phyloP scores from a whole-genome alignment of 2,888 invertebrate genomes.

The Diaprepes abbreviatus region DNA sequence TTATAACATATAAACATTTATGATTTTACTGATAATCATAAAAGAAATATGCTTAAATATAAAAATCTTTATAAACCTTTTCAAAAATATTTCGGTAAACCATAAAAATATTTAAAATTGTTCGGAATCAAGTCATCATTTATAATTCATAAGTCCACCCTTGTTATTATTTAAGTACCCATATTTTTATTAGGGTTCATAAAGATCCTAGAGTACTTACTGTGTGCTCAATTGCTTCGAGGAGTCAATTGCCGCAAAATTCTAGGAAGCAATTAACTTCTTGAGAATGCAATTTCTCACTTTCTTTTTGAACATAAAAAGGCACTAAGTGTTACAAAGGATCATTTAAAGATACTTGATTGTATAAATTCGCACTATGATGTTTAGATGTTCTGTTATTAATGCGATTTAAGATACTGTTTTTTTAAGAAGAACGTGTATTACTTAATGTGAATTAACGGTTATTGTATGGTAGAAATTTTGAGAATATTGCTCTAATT shows the following conservation, averaged over 20 bases:
- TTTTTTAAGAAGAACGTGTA: too few relatives aligned
- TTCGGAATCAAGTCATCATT: not conserved
- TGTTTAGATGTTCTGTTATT: too few relatives aligned
- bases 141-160: not conserved
- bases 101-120: not conserved
- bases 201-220: not conserved
- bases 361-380: too few relatives aligned
- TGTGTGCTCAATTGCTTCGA: not conserved
- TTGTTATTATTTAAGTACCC: not conserved
- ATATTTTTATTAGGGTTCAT: conserved; percentile 8
- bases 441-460: too few relatives aligned
- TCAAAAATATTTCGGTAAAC: not conserved
- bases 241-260: conserved; percentile 8
- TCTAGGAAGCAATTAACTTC: not conserved
- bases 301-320: conserved; percentile 13
- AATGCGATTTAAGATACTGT: too few relatives aligned
- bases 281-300: not conserved
- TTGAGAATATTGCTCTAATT: too few relatives aligned
- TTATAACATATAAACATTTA: too few relatives aligned
- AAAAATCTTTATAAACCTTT: not conserved
- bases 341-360: too few relatives aligned
- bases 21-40: too few relatives aligned
- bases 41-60: not conserved
- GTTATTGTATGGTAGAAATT: too few relatives aligned
- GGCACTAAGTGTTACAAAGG: not conserved